phyloP scores from a whole-genome alignment of 2,797 vertebrate genomes.

The Gymnothorax reevesii region DNA sequence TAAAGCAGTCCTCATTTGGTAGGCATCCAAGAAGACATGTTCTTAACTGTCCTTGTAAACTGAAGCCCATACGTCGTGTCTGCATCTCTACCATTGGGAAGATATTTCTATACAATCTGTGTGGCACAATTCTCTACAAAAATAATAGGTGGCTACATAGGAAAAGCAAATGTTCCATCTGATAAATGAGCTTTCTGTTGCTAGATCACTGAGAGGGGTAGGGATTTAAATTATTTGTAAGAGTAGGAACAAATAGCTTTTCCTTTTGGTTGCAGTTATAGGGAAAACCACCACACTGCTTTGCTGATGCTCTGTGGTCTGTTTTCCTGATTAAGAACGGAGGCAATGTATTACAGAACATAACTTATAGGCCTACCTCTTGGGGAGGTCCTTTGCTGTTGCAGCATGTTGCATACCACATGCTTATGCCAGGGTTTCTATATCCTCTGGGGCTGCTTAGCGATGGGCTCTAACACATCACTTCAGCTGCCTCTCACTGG shows the following conservation, averaged over 20 bases:
- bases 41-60: constrained; percentile 55
- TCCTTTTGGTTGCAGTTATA: neutral
- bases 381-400: constrained; percentile 34
- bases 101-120: constrained; percentile 36
- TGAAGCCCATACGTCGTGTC: constrained; percentile 49
- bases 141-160: neutral
- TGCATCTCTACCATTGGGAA: constrained; percentile 46
- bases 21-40: constrained; percentile 59
- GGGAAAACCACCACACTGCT: neutral
- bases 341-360: neutral
- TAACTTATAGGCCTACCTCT: neutral
- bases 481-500: constrained; percentile 34
- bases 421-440: constrained; percentile 14
- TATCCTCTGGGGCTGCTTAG: constrained; percentile 29
- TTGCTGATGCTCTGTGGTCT: neutral
- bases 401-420: constrained; percentile 43
- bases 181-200: constrained; percentile 2
- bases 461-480: neutral
- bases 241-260: neutral
- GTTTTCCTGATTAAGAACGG: neutral
- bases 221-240: neutral
- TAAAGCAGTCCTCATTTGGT: constrained; percentile 49
- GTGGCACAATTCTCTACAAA: constrained; percentile 32
- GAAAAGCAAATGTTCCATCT: neutral
- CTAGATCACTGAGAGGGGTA: neutral